These are phyloP conservation scores for Procambarus virginalis DNA, from an alignment of 1,140 invertebrate genomes.

Conservation along the genomic window DNA sequence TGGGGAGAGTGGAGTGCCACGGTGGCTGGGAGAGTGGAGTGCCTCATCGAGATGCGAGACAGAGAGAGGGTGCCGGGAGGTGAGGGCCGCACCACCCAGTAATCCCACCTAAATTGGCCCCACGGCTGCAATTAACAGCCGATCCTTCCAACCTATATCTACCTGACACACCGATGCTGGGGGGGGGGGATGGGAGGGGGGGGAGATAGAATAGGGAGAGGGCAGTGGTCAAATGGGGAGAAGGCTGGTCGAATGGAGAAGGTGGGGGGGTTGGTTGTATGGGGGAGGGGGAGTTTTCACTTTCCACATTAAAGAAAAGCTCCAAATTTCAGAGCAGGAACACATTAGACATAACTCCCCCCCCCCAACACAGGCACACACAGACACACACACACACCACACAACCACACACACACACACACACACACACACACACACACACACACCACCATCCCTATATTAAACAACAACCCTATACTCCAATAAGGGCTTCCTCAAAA, in stretches of 20 bases:
- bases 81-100: constrained; percentile 16
- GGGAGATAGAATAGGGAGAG: neutral
- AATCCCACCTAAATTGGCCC: constrained; percentile 63
- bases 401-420: no score
- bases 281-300: neutral
- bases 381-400: no score
- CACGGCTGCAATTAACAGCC: constrained; percentile 57
- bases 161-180: constrained; percentile 53
- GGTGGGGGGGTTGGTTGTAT: neutral
- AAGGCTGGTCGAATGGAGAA: neutral
- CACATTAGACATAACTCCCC: no score
- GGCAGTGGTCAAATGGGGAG: neutral
- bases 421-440: no score
- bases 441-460: no score
- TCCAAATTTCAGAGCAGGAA: no score
- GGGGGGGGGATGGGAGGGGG: neutral
- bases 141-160: constrained; percentile 65
- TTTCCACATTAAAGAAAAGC: no score
- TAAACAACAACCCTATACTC: no score
- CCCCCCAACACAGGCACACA: no score
- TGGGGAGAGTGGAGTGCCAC: no score
- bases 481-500: no score
- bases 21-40: no score
- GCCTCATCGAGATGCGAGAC: neutral
- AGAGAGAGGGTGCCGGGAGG: neutral